phyloP scores from a whole-genome alignment of 2,797 vertebrate species.

The Diceros bicornis region DNA sequence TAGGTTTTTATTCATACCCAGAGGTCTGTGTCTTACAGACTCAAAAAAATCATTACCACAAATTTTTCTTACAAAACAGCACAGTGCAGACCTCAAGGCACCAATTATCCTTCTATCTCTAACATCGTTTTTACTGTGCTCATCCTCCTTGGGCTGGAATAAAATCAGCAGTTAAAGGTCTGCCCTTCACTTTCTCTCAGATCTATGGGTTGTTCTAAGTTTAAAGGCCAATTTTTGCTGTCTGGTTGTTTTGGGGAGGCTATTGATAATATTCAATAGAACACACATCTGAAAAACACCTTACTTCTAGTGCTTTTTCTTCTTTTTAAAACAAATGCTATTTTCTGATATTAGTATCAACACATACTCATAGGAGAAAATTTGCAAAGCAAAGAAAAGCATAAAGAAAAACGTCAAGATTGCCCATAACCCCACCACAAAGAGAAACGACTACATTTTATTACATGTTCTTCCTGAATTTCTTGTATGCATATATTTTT shows the following conservation, averaged over 20 bases:
- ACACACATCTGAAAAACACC: neutral
- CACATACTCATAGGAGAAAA: neutral
- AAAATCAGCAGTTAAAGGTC: slow-evolving; percentile 43
- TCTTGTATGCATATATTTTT: neutral
- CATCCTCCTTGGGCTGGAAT: neutral
- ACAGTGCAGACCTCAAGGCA: slow-evolving; percentile 11
- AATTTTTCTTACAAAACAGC: slow-evolving; percentile 40
- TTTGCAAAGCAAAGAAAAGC: slow-evolving; percentile 1
- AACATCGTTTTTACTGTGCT: slow-evolving; percentile 33
- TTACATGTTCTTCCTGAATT: slow-evolving; percentile 34
- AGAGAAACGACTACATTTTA: neutral
- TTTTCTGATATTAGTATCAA: slow-evolving; percentile 51
- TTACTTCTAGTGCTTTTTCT: neutral
- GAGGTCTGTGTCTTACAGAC: slow-evolving; percentile 50
- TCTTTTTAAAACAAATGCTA: slow-evolving; percentile 21
- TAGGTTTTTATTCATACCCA: neutral
- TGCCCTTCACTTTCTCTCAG: slow-evolving; percentile 44
- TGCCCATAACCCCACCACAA: neutral
- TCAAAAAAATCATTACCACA: slow-evolving; percentile 63
- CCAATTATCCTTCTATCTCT: slow-evolving; percentile 53
- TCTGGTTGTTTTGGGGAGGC: neutral
- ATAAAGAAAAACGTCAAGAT: neutral
- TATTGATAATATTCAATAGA: neutral
- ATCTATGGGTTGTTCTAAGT: slow-evolving; percentile 41
- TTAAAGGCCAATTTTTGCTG: slow-evolving; percentile 59